Evolutionary conservation across 1,140 invertebrate genomes (phyloP), one percentile per base, ranked within the genome.

Genomic region (Centruroides vittatus): DNA sequence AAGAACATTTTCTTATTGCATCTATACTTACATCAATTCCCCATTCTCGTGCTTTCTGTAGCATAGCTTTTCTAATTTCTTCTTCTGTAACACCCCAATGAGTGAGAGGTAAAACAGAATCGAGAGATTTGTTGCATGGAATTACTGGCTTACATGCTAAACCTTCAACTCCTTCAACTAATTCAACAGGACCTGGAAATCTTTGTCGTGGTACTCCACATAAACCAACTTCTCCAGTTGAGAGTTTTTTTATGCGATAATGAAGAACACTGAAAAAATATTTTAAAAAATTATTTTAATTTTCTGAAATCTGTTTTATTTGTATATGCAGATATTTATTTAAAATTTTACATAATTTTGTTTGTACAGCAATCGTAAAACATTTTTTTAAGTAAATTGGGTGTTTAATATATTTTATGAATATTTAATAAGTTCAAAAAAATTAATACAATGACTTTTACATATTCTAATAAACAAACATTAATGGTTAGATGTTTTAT

Each of bases 31-130:
- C 67, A 57, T 68, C 62, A 49, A 71, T 60, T 4, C 70, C 70
- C 69, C 68, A 71, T 61, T 71, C 65, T 65, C 67, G 58, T 9
- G 73, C 73, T 60, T 73, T 73, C 23, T 64, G 60, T 11, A 74
- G 55, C 50, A 78, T 67, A 46, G 71, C 66, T 49, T 71, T 66
- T 35, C 77, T 71, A 35, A 78, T 67, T 48, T 75, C 70, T n/a
- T 70, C 67, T 57, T 73, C 72, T 3, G 74, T 73, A 53, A 78
- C 70, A 8, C 76, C 76, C 57, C 75, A 68, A 61, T 76, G 76
- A n/a, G 73, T 72, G 4, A 75, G 71, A 5, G 70, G 68, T 36
- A 70, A 48, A 61, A 67, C 61, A 23, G 72, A 69, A 35, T 69
- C 67, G n/a, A 71, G 61, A 5, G 66, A 64, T 52, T 75, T 65